A percentile compares a stretch with the other conserved stretches of the same genome.
Evolutionary conservation across 2,888 invertebrate species (phyloP).

Genomic region (Dastarcus helophoroides): DNA sequence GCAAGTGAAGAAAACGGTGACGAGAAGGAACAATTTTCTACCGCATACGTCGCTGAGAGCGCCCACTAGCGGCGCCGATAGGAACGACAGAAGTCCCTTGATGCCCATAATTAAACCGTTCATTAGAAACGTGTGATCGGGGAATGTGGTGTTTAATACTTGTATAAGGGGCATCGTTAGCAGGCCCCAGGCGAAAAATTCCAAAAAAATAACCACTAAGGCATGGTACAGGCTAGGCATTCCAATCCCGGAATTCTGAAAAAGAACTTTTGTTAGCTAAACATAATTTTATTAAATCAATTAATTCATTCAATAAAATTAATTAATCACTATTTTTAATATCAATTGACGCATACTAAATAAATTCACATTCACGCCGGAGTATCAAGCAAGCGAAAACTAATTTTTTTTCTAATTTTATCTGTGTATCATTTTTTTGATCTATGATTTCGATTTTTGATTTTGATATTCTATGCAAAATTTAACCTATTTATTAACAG

Average conservation of each 20-base stretch:
- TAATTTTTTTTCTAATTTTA: too few species aligned
- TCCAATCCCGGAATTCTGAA: conserved; percentile 75
- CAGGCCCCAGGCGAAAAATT: conserved; percentile 99
- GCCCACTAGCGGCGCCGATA: conserved; percentile 89
- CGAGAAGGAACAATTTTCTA: conserved; percentile 90
- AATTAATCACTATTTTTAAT: not conserved
- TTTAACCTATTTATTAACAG: too few species aligned
- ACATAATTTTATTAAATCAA: not conserved
- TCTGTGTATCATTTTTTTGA: too few species aligned
- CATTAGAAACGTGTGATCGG: conserved; percentile 98
- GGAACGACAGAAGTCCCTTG: conserved; percentile 74
- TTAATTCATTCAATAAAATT: not conserved
- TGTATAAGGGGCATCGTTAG: conserved; percentile 95
- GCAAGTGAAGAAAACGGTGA: conserved; percentile 98
- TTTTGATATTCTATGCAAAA: too few species aligned
- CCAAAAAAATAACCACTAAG: conserved; percentile 96
- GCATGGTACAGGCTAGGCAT: conserved; percentile 98
- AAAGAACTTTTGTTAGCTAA: conserved; percentile 23
- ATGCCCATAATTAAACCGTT: conserved; percentile 96
- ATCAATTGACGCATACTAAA: too few species aligned
- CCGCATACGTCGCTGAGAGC: conserved; percentile 98
- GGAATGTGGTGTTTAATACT: conserved; percentile 92
- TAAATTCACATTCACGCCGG: too few species aligned
- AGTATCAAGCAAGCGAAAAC: too few species aligned
- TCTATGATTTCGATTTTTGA: too few species aligned